phyloP scores from a whole-genome alignment of 2,113 vertebrate species.

The Lophius piscatorius region DNA sequence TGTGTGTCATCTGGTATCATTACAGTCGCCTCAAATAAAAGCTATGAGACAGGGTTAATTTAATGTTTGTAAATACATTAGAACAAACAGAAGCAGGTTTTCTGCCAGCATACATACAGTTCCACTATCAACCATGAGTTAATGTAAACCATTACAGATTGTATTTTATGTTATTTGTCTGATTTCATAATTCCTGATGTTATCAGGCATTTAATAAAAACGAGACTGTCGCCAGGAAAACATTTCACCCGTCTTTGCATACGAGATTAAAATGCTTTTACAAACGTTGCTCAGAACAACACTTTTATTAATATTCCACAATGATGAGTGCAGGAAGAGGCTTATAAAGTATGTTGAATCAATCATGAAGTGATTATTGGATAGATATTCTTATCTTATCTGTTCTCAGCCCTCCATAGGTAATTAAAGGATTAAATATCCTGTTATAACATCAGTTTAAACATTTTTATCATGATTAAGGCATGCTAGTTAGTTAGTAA shows the following conservation, averaged over 20 bases:
- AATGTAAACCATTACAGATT: no score
- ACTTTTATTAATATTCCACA: conserved; percentile 44
- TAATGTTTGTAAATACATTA: conserved; percentile 34
- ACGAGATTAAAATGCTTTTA: conserved; percentile 8
- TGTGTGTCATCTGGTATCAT: neutral
- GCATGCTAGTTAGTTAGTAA: conserved; percentile 20
- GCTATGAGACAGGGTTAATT: conserved; percentile 17
- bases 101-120: neutral
- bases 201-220: neutral
- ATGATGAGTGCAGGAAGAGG: conserved; percentile 13
- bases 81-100: conserved; percentile 32
- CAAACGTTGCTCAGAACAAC: neutral
- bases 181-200: neutral
- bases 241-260: neutral
- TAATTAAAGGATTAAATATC: conserved; percentile 30
- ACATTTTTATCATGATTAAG: conserved; percentile 23
- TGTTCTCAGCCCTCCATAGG: neutral
- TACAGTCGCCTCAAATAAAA: conserved; percentile 19
- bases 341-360: conserved; percentile 15
- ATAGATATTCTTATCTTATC: conserved; percentile 35
- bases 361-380: conserved; percentile 10
- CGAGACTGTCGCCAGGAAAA: neutral
- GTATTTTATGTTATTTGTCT: conserved; percentile 2
- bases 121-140: no score
- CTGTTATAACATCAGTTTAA: conserved; percentile 13